Conservation (phyloP, 30 jellyfish, hydroid and myxozoan species). For the Pelagia noctiluca region DNA sequence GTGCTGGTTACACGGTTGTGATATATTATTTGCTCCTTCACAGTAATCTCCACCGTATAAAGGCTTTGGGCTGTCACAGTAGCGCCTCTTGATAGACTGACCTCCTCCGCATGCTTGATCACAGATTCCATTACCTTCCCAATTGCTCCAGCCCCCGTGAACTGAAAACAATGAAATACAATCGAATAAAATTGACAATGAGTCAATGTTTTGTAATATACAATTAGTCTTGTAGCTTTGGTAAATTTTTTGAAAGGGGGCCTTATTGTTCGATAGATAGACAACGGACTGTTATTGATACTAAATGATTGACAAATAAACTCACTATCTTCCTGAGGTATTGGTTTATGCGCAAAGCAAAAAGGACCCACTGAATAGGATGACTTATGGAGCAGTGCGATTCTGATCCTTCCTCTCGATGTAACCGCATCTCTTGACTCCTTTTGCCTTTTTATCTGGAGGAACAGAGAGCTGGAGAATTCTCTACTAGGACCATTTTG, state of each 20-base stretch:
- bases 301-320: background rate
- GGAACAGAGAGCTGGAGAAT: too few species aligned
- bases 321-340: too few species aligned
- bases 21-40: conserved; percentile 18
- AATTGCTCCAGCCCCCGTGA: conserved; percentile 83
- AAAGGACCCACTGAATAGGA: too few species aligned
- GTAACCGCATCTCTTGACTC: too few species aligned
- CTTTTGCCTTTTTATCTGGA: too few species aligned
- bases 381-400: too few species aligned
- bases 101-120: conserved; percentile 82
- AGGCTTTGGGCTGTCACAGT: conserved; percentile 83
- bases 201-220: background rate
- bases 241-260: background rate
- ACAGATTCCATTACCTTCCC: conserved; percentile 62
- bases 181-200: background rate
- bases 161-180: conserved; percentile 20
- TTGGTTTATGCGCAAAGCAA: too few species aligned
- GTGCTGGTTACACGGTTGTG: conserved; percentile 52
- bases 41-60: conserved; percentile 62
- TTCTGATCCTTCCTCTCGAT: too few species aligned
- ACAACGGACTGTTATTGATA: background rate
- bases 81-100: conserved; percentile 40
- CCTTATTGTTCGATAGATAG: background rate
- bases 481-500: too few species aligned
- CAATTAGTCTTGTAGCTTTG: background rate